These are phyloP conservation scores for Tachystola acroxantha DNA, from an alignment of 2,888 invertebrate genomes.

Conservation along the genomic window DNA sequence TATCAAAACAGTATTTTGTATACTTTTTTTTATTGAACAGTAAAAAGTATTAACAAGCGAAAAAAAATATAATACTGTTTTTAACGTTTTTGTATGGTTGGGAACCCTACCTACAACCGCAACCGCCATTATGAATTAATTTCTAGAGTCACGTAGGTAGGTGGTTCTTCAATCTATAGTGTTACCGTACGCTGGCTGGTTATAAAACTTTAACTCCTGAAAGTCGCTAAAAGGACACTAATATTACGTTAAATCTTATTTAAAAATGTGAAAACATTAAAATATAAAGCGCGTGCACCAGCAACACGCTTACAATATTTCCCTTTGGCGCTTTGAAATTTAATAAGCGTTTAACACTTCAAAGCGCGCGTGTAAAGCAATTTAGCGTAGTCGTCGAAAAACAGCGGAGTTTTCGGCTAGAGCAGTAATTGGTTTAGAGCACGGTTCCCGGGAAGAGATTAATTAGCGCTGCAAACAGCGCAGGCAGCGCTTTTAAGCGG, in stretches of 20 bases:
- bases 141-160: no score
- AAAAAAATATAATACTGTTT: no score
- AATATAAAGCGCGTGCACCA: constrained; percentile 9
- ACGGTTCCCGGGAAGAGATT: constrained; percentile 59
- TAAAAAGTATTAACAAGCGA: no score
- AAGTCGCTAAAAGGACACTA: no score
- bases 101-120: no score
- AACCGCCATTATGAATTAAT: no score
- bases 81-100: no score
- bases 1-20: no score
- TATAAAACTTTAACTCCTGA: no score
- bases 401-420: constrained; percentile 66
- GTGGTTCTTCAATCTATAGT: no score
- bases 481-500: constrained; percentile 49
- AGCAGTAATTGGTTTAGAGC: constrained; percentile 67
- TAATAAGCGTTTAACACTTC: constrained; percentile 75
- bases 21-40: no score
- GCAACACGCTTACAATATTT: constrained; percentile 48
- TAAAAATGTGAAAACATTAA: neutral
- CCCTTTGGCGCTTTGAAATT: constrained; percentile 65
- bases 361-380: constrained; percentile 69
- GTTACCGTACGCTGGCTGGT: no score
- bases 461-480: constrained; percentile 68
- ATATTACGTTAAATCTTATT: neutral
- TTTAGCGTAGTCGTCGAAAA: constrained; percentile 67